These are phyloP conservation scores for Nycticorax nycticorax DNA, from an alignment of 2,113 vertebrate genomes.

Conservation along the genomic window DNA sequence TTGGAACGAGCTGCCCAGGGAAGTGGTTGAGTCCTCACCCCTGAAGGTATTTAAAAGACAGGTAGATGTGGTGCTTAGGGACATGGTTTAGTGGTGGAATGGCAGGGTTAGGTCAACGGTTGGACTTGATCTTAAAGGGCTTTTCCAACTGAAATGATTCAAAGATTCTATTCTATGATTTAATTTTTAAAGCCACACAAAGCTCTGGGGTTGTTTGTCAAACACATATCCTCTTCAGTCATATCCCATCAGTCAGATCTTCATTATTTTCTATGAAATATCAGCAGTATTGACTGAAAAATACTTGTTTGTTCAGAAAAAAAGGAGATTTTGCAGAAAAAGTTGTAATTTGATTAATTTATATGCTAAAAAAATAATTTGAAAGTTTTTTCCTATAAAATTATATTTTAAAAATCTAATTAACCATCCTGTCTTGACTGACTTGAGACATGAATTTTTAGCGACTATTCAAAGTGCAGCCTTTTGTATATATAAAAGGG, in stretches of 20 bases:
- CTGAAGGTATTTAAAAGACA: too few species aligned
- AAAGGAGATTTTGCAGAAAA: background rate
- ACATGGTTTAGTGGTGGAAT: too few species aligned
- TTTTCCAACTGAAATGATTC: too few species aligned
- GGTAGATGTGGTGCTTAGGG: too few species aligned
- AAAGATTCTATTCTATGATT: background rate
- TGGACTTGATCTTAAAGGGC: too few species aligned
- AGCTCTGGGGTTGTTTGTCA: background rate
- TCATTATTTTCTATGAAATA: background rate
- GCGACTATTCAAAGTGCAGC: background rate
- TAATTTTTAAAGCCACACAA: background rate
- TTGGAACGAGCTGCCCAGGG: too few species aligned
- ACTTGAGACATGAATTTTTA: background rate
- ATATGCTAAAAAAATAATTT: background rate
- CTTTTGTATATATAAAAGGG: background rate
- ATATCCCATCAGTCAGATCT: background rate
- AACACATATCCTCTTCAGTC: background rate
- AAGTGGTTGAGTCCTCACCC: too few species aligned
- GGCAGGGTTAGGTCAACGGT: too few species aligned
- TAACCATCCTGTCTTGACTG: background rate
- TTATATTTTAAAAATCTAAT: background rate
- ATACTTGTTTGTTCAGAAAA: background rate
- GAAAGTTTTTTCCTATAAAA: background rate
- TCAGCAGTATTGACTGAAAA: background rate
- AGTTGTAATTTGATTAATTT: background rate